Base-by-base conservation (phyloP, 2,888 invertebrate species). In the Balanococcus diminutus region DNA sequence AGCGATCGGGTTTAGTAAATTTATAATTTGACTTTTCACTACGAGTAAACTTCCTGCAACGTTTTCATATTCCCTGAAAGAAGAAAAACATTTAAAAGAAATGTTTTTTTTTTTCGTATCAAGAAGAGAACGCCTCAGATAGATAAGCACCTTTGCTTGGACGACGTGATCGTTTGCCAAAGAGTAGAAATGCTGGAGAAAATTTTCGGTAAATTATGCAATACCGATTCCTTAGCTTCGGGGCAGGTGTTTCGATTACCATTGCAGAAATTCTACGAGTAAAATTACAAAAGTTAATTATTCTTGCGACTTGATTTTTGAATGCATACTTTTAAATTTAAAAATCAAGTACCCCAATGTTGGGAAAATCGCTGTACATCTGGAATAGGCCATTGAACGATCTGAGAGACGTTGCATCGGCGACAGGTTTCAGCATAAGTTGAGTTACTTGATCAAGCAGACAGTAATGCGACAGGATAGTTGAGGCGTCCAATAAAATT, bases 1-100 rank as follows among this genome's bases (percentile, higher is more conserved):
- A 8, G 96, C 95, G 82, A 97, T 93, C 0, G 96, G 96, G 88
- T 95, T 95, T 4, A 97, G 90, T 88, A 96, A 94, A 89, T 96
- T 95, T 88, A 96, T 90, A 81, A 97, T 91, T 88, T 95, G 94
- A 88, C 95, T 94, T 87, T 94, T 93, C 14, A 96, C 94, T 87
- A 94, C 91, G 89, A 95, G 92, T 4, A 92, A 91, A 89, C 91
- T 92, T 36, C 93, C 93, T 86, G 92, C 91, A 6, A 93, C 91
- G 87, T 91, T 91, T 16, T 87, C 86, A 31, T 86, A 39, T n/a
- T 81, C 86, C 46, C 86, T 82, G 36, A 11, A 85, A n/a, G 51
- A 31, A 51, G 11, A 14, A 22, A 42, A 22, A 19, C 22, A 2
- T 36, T 36, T 36, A 4, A 6, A 36, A 36, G 36, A 36, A 36